These are phyloP conservation scores for Napeogenes inachia DNA, from an alignment of 2,888 invertebrate species.

Conservation along the genomic window DNA sequence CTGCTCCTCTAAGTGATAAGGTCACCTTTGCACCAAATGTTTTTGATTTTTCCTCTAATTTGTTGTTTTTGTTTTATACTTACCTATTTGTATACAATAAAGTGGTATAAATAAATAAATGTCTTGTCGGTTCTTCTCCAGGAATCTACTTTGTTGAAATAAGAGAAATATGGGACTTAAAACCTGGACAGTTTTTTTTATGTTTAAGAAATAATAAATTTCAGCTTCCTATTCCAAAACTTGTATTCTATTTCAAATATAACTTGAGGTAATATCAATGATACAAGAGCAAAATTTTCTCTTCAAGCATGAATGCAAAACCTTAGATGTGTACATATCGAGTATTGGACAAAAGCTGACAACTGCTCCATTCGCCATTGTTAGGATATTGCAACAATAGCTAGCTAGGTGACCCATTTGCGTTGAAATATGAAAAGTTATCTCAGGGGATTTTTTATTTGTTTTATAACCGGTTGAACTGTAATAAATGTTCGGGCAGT, in stretches of 20 bases:
- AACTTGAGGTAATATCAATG: slow-evolving; percentile 10
- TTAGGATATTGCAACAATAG: slow-evolving; percentile 46
- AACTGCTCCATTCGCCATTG: slow-evolving; percentile 62
- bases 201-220: neutral
- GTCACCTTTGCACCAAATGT: too few relatives aligned
- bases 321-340: slow-evolving; percentile 61
- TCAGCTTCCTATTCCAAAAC: too few relatives aligned
- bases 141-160: too few relatives aligned
- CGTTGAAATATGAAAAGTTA: slow-evolving; percentile 47
- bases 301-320: slow-evolving; percentile 49
- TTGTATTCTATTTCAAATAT: slow-evolving; percentile 7
- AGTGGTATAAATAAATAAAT: too few relatives aligned
- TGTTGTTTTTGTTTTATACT: too few relatives aligned
- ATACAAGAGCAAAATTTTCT: slow-evolving; percentile 42
- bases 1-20: too few relatives aligned
- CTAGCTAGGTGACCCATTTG: slow-evolving; percentile 44
- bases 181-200: too few relatives aligned
- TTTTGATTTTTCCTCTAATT: too few relatives aligned
- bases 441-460: slow-evolving; percentile 37
- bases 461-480: slow-evolving; percentile 30
- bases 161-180: too few relatives aligned
- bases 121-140: too few relatives aligned
- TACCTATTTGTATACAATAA: too few relatives aligned
- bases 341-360: slow-evolving; percentile 62
- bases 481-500: slow-evolving; percentile 17